phyloP scores from a whole-genome alignment of 2,888 invertebrate genomes.

The Timandra comae region DNA sequence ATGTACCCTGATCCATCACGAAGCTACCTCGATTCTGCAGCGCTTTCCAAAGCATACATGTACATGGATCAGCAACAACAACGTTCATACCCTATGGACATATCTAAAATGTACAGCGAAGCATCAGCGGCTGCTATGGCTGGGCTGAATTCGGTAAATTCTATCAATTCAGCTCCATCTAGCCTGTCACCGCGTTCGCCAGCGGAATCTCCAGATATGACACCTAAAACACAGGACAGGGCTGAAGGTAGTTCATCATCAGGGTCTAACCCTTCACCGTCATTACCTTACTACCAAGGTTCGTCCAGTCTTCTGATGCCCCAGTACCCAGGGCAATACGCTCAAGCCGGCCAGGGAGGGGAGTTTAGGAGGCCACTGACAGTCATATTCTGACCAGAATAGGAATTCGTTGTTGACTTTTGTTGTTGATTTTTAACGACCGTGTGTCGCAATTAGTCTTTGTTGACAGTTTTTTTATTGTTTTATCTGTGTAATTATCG shows the following conservation, averaged over 20 bases:
- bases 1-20: slow-evolving; percentile 86
- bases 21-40: slow-evolving; percentile 83
- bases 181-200: slow-evolving; percentile 65
- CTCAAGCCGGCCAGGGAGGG: slow-evolving; percentile 75
- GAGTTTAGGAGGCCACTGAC: slow-evolving; percentile 86
- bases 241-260: slow-evolving; percentile 78
- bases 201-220: slow-evolving; percentile 76
- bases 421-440: slow-evolving; percentile 27
- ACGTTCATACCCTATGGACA: slow-evolving; percentile 78
- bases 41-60: slow-evolving; percentile 85
- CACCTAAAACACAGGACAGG: slow-evolving; percentile 66
- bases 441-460: slow-evolving; percentile 12
- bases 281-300: slow-evolving; percentile 76
- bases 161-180: slow-evolving; percentile 61
- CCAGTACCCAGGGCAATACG: slow-evolving; percentile 79
- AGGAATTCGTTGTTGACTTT: slow-evolving; percentile 27
- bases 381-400: slow-evolving; percentile 89
- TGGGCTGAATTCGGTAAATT: slow-evolving; percentile 51
- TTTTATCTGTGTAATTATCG: no score
- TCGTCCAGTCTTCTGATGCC: slow-evolving; percentile 79
- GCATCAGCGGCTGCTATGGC: slow-evolving; percentile 78
- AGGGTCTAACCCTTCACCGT: slow-evolving; percentile 80
- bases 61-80: slow-evolving; percentile 82
- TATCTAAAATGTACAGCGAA: slow-evolving; percentile 81
- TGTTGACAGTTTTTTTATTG: neutral